Base-by-base conservation (phyloP, 2,888 invertebrate genomes). In the Scaptomyza tumidula region DNA sequence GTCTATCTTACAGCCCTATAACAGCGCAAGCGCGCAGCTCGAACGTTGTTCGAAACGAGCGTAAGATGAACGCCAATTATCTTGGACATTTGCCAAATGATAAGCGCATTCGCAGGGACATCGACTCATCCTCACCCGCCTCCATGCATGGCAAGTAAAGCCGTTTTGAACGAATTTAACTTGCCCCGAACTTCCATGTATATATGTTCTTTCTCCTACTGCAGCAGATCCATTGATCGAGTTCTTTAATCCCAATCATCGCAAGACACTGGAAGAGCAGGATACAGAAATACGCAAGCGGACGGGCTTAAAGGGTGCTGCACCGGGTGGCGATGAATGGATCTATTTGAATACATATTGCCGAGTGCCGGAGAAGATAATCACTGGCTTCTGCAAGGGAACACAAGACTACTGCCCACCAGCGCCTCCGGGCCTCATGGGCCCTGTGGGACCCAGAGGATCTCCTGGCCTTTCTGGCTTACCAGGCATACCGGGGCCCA, bases 271-370 rank as follows among this genome's bases (percentile, higher is more conserved):
- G 13, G 95, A 95, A 72, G 94, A 94, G 65, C 95, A 95, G 77
- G 95, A 95, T 74, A 93, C 94, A 4, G 93, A 93, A 33, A 94
- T 94, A 78, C 94, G 94, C 90, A 93, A 93, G 59, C 93, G 93
- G 65, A 94, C 94, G 0, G 95, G 95, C 0, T 93, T 93, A 6
- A 95, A 95, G 77, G 95, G 95, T 0, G 94, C 95, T 0, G 95
- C 95, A 0, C 95, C 95, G 1, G 96, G 95, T 0, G 96, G 95
- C 2, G 96, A 96, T 79, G 95, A 95, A 27, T 97, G 96, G 96
- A 95, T 97, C 75, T 97, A 97, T 96, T 92, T 97, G 75, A 97
- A 97, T 59, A 96, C 96, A 72, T 96, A 97, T 86, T 97, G 97
- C 37, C 94, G 97, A 80, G 96, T 97, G 80, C 96, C 97, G 89